Evolutionary conservation across 2,797 vertebrate genomes (phyloP).

Genomic region (Karalla daura): DNA sequence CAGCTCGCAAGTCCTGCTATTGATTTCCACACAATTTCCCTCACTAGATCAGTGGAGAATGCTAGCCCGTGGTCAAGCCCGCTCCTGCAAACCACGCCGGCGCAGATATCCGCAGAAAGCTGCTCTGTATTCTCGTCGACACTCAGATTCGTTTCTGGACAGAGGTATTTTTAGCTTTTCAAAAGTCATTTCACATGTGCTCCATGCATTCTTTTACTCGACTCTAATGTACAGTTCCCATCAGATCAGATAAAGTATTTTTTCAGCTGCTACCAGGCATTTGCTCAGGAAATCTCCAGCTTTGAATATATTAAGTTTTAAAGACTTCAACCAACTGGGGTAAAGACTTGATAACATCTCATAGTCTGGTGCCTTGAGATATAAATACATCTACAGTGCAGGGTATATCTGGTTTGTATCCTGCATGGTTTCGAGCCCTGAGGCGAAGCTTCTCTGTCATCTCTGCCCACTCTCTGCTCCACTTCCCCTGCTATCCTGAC

Average conservation of each 20-base stretch:
- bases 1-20: conserved; percentile 46
- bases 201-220: conserved; percentile 8
- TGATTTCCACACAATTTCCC: conserved; percentile 64
- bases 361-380: conserved; percentile 42
- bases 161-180: neutral
- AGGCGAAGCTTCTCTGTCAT: conserved; percentile 57
- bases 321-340: conserved; percentile 49
- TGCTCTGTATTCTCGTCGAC: neutral
- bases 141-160: neutral
- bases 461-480: conserved; percentile 51
- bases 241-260: conserved; percentile 40
- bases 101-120: neutral
- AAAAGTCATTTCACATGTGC: conserved; percentile 10
- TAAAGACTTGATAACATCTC: conserved; percentile 56
- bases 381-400: conserved; percentile 54
- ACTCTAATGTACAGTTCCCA: conserved; percentile 17
- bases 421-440: conserved; percentile 44
- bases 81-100: neutral
- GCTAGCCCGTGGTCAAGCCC: conserved; percentile 25
- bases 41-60: conserved; percentile 34
- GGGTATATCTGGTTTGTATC: conserved; percentile 50
- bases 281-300: conserved; percentile 48
- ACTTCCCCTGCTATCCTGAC: conserved; percentile 46
- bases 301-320: conserved; percentile 60
- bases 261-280: conserved; percentile 41